These are phyloP conservation scores for Triops cancriformis DNA, from an alignment of 1,140 invertebrate genomes.

Conservation along the genomic window DNA sequence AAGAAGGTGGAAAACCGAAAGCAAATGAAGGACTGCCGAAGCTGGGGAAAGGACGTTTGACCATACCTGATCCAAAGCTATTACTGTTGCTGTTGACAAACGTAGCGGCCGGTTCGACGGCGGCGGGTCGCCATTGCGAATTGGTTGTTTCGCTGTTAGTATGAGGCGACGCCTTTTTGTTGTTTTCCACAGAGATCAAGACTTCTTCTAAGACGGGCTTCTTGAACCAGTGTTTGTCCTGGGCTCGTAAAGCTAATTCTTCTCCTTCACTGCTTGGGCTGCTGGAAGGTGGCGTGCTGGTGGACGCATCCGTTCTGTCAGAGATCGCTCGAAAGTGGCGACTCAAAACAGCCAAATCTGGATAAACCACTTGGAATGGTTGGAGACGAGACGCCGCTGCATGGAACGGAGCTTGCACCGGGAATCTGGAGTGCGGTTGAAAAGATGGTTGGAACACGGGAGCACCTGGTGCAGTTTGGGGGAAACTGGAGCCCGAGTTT, in stretches of 20 bases:
- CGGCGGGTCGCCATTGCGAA: not conserved
- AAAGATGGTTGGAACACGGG: not conserved
- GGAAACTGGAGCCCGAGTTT: not conserved
- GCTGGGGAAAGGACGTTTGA: not conserved
- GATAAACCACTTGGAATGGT: not conserved
- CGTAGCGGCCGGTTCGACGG: not conserved
- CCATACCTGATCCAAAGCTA: not conserved
- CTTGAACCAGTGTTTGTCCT: slow-evolving; percentile 25
- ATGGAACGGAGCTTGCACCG: not conserved
- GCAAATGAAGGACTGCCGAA: not conserved
- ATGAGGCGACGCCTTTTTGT: not conserved
- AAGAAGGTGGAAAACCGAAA: not conserved
- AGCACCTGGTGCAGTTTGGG: not conserved
- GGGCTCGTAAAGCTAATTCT: not conserved
- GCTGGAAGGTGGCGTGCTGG: not conserved
- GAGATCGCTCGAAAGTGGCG: not conserved
- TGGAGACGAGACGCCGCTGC: not conserved
- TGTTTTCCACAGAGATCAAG: slow-evolving; percentile 18
- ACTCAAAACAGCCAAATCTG: not conserved
- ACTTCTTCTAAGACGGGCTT: slow-evolving; percentile 19
- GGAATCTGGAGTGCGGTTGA: not conserved
- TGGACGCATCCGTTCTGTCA: not conserved
- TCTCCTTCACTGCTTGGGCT: not conserved
- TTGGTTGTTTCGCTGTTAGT: not conserved
- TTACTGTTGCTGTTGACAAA: not conserved